Conservation (phyloP, 2,888 invertebrate species). For the Mayetiola destructor region DNA sequence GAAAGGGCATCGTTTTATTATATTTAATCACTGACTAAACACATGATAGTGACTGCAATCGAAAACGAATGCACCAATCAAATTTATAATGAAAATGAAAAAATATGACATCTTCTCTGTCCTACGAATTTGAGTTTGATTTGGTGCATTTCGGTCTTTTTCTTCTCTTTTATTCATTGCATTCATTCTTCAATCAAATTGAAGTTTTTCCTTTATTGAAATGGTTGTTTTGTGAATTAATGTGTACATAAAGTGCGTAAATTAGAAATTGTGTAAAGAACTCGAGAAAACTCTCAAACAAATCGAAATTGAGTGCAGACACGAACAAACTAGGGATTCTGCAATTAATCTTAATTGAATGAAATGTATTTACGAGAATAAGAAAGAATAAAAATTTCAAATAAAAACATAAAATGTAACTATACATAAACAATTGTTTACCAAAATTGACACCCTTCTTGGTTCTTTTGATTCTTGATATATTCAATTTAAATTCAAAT, state of each 20-base stretch:
- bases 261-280: background rate
- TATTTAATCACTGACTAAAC: conserved; percentile 3
- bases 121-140: background rate
- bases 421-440: no score
- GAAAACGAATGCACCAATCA: no score
- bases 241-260: conserved; percentile 4
- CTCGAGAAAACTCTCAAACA: background rate
- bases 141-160: background rate
- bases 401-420: no score
- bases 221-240: background rate
- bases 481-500: no score
- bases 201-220: no score
- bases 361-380: background rate
- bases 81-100: no score
- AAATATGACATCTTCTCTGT: no score
- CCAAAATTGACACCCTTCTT: no score
- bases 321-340: background rate
- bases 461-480: no score
- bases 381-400: conserved; percentile 8
- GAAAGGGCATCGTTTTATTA: background rate
- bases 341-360: conserved; percentile 12
- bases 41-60: conserved; percentile 4
- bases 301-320: background rate
- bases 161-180: background rate
- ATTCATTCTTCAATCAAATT: conserved; percentile 4